Conservation (phyloP, 2,888 invertebrate genomes). For the Andrena praecox region DNA sequence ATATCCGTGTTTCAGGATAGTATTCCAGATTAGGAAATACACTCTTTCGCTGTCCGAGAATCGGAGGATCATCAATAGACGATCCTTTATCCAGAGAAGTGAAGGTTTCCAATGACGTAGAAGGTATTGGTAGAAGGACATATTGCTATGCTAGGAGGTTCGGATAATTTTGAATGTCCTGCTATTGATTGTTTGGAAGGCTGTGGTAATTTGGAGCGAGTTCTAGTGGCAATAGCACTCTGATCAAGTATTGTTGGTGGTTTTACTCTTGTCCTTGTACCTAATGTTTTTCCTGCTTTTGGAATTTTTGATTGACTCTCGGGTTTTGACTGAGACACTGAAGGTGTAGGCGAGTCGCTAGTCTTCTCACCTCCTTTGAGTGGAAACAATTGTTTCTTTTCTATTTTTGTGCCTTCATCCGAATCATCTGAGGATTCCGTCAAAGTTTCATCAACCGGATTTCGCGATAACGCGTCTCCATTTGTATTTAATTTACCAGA, state of each 20-base stretch:
- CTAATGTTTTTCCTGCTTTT: background rate
- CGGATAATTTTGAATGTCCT: background rate
- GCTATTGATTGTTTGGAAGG: background rate
- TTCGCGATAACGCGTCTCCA: background rate
- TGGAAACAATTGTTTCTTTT: background rate
- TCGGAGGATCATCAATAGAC: background rate
- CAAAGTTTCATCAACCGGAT: background rate
- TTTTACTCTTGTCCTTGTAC: background rate
- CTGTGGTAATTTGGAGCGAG: too few species aligned
- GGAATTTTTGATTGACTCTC: background rate
- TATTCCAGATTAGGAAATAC: background rate
- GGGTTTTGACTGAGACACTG: background rate
- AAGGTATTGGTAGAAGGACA: too few species aligned
- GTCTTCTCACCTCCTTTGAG: background rate
- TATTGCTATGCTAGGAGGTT: background rate
- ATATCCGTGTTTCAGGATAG: background rate
- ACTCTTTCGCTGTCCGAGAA: background rate
- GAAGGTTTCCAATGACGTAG: background rate
- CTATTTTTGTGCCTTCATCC: background rate
- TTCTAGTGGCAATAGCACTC: background rate
- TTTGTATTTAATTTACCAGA: slow-evolving; percentile 2
- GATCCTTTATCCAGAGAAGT: background rate
- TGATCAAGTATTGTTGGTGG: background rate
- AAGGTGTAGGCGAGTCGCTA: too few species aligned
- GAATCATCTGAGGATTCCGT: background rate